phyloP scores from a whole-genome alignment of 2,888 invertebrate genomes.

The Seira sanloemensis region DNA sequence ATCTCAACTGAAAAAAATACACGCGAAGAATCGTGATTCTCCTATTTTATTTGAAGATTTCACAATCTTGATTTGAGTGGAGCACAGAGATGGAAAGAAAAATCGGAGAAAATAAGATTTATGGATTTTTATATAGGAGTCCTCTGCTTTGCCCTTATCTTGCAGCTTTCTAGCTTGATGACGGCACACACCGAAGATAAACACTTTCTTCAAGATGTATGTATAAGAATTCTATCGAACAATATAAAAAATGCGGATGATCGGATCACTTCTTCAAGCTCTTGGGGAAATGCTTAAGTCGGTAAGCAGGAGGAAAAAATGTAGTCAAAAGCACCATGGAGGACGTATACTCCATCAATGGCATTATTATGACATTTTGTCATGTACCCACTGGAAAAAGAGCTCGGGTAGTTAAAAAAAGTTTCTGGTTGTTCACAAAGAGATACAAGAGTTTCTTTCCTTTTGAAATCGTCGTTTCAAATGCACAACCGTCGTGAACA shows the following conservation, averaged over 20 bases:
- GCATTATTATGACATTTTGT: slow-evolving; percentile 8
- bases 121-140: not conserved
- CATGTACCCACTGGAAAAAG: not conserved
- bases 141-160: not conserved
- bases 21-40: slow-evolving; percentile 8
- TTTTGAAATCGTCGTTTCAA: too few species aligned
- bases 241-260: not conserved
- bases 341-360: not conserved
- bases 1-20: not conserved
- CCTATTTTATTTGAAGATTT: slow-evolving; percentile 12
- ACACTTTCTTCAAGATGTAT: not conserved
- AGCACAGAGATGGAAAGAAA: not conserved
- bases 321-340: not conserved
- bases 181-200: not conserved
- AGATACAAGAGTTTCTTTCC: too few species aligned
- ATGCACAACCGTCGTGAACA: too few species aligned
- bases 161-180: too few species aligned
- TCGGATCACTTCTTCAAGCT: slow-evolving; percentile 3
- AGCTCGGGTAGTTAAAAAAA: too few species aligned
- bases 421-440: too few species aligned
- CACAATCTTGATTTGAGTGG: slow-evolving; percentile 13
- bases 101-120: slow-evolving; percentile 1
- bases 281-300: slow-evolving; percentile 9
- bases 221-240: not conserved
- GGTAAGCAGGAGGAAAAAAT: not conserved